These are phyloP conservation scores for Pogona vitticeps DNA, from an alignment of 2,113 vertebrate species.

Conservation along the genomic window DNA sequence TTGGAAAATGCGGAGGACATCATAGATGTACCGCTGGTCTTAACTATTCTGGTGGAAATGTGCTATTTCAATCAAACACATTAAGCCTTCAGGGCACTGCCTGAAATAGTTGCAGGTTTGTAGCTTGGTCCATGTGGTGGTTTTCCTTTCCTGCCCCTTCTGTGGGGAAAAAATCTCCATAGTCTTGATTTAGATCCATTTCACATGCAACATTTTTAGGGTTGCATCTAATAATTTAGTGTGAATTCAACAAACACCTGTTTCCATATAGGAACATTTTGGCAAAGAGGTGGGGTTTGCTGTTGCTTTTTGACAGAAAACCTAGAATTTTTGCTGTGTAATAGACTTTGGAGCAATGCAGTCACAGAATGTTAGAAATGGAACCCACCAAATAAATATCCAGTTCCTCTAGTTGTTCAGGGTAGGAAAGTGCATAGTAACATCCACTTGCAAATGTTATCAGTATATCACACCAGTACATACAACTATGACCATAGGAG, in stretches of 20 bases:
- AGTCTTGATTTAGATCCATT: not conserved
- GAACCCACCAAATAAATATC: not conserved
- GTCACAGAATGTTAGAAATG: not conserved
- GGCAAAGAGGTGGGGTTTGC: not conserved
- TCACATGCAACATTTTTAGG: not conserved
- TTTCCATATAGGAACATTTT: not conserved
- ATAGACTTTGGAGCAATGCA: not conserved
- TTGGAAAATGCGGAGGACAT: constrained; percentile 50
- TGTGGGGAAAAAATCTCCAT: not conserved
- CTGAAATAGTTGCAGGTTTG: constrained; percentile 41
- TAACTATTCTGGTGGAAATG: constrained; percentile 67
- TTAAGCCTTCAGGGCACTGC: constrained; percentile 39
- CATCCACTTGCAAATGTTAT: not conserved
- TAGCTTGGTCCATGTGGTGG: constrained; percentile 36
- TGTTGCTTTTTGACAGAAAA: not conserved
- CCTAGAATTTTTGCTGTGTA: not conserved
- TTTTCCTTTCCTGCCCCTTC: constrained; percentile 6
- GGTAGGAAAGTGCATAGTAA: not conserved
- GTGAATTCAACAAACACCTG: not conserved
- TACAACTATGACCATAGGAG: not conserved
- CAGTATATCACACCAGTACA: not conserved
- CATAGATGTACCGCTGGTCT: constrained; percentile 47
- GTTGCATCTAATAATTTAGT: not conserved
- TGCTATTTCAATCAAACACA: constrained; percentile 46
- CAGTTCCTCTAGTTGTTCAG: not conserved